Base-by-base conservation (phyloP, 2,888 invertebrate genomes). In the Criorhina ranunculi region DNA sequence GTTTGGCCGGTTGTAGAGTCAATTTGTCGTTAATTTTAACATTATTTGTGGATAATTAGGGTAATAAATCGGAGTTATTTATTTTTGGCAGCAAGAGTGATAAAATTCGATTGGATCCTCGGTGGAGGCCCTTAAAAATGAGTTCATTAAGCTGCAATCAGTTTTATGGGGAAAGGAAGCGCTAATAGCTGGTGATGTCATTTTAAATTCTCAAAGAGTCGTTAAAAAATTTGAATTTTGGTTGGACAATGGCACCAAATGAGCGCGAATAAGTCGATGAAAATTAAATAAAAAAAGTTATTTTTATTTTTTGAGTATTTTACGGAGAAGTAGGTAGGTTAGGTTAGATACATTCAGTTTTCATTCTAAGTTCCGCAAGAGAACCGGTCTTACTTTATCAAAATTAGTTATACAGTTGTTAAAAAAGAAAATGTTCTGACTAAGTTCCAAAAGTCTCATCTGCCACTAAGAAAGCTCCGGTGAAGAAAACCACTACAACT, bases 11-110 rank as follows among this genome's bases (percentile, higher is more conserved):
- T 51, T 51, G 37, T 59, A 33, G n/a, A n/a, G 72, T 40, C 51
- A 51, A 72, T 60, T 72, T 72, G 60, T 72, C 33, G 72, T 59
- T 72, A 31, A 72, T 51, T 40, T 17, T 19, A 8, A 44, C n/a
- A n/a, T 53, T 17, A 40, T 31, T 67, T 6, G 5, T 33, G 29
- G 31, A 2, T 24, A 53, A 24, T 17, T 12, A 19, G 4, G 15
- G 40, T 49, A 49, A 72, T 60, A 53, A 60, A 62, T 44, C 31
- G 31, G 17, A 55, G 31, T 29, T 29, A 40, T 24, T 15, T 24
- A 24, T 24, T 12, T 44, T 57, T 57, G 46, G 57, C 42, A 42
- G 24, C 7, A 24, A 44, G 24, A 44, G 57, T 33, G 19, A 55
- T 53, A 53, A 67, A 67, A 67, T 53, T 67, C 46, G 8, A 55